A percentile compares a stretch with the other conserved stretches of the same genome.
Evolutionary conservation across 2,888 invertebrate genomes (phyloP).

Genomic region (Arge pagana): DNA sequence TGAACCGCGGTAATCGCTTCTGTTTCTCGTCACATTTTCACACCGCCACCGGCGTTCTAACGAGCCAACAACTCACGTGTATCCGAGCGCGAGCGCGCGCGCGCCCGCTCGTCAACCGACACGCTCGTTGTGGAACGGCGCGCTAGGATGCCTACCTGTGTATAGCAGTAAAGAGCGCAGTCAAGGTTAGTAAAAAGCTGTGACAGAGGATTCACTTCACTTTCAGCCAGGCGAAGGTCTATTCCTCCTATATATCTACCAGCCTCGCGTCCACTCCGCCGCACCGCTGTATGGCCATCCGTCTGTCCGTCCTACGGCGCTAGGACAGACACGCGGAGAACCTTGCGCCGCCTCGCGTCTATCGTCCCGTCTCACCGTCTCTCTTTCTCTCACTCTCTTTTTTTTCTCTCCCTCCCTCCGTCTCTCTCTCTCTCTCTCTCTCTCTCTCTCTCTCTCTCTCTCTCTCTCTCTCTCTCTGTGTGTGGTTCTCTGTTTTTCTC

Average conservation of each 20-base stretch:
- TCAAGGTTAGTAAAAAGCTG: constrained; percentile 22
- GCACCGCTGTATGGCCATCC: no score
- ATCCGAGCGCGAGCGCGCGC: no score
- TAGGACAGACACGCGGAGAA: no score
- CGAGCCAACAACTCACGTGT: no score
- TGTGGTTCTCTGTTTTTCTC: constrained; percentile 1
- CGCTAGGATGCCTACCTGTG: constrained; percentile 15
- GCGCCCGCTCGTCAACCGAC: no score
- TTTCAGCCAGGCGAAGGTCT: constrained; percentile 21
- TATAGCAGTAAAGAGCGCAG: constrained; percentile 17
- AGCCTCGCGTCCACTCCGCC: background rate
- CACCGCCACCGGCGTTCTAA: no score
- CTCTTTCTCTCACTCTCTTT: background rate
- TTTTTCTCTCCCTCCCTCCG: background rate
- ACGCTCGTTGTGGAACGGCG: no score
- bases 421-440: background rate
- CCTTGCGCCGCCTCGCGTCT: no score
- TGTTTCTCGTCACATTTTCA: no score
- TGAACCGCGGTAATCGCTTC: no score
- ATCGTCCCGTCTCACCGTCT: no score
- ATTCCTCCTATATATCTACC: constrained; percentile 4
- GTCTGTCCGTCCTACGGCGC: constrained; percentile 4
- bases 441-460: background rate
- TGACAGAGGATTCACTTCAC: constrained; percentile 22
- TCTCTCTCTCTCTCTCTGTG: background rate